These are phyloP conservation scores for Lithophane socia DNA, from an alignment of 2,888 invertebrate species.

Conservation along the genomic window DNA sequence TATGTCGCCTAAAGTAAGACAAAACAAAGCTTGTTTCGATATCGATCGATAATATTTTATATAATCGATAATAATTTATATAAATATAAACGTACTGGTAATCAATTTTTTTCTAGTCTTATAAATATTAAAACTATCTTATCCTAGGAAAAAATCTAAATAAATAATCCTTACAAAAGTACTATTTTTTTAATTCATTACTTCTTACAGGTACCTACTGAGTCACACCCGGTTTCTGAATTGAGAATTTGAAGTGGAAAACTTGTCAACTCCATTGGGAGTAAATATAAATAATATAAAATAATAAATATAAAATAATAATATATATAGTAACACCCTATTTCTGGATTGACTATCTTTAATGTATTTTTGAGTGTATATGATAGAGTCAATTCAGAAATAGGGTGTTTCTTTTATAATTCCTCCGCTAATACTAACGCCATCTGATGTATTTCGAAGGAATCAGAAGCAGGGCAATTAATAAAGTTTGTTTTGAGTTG, in stretches of 20 bases:
- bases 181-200: neutral
- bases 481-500: neutral
- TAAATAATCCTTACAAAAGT: conserved; percentile 8
- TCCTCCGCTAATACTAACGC: conserved; percentile 1
- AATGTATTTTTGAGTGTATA: too few relatives aligned
- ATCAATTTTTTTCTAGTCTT: neutral
- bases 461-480: neutral
- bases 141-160: neutral
- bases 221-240: neutral
- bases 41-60: neutral
- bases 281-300: too few relatives aligned
- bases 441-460: conserved; percentile 22
- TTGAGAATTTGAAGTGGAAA: neutral
- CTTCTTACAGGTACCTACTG: neutral
- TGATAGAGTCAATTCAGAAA: neutral
- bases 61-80: neutral
- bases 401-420: neutral
- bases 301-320: too few relatives aligned
- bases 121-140: neutral
- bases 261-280: neutral
- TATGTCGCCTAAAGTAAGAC: neutral
- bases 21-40: too few relatives aligned
- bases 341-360: too few relatives aligned
- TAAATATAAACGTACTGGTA: neutral
- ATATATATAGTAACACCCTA: too few relatives aligned